Percentiles rank a stretch among this genome's conserved stretches.
Evolutionary conservation across 2,888 invertebrate species (phyloP).

Genomic region (Hipparchia semele): DNA sequence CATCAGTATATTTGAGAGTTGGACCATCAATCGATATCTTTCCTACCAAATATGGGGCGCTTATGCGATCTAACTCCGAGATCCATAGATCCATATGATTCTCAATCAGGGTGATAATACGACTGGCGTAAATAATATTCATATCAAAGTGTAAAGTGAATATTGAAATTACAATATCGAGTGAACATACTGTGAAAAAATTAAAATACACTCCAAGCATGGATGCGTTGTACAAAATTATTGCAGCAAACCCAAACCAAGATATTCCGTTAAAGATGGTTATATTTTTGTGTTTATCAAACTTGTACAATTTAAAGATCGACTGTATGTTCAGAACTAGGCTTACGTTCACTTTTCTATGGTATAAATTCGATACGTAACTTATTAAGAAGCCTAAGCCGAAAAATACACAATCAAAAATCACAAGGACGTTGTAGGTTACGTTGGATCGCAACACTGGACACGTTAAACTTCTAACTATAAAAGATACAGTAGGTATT

Average conservation of each 20-base stretch:
- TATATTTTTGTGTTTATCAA: not conserved
- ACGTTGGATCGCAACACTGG: not conserved
- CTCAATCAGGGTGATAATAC: conserved; percentile 14
- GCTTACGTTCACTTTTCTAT: conserved; percentile 1
- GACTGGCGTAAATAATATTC: conserved; percentile 3
- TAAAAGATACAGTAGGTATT: not conserved
- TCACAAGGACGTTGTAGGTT: not conserved
- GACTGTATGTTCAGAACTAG: conserved; percentile 10
- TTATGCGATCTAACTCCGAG: conserved; percentile 1
- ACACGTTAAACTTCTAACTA: not conserved
- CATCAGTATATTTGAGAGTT: not conserved
- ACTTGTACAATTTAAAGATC: conserved; percentile 12
- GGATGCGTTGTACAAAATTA: not conserved
- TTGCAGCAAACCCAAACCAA: conserved; percentile 2
- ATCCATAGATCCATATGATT: conserved; percentile 11
- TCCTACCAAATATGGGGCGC: not conserved
- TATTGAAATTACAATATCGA: not conserved
- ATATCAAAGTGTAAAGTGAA: conserved; percentile 2
- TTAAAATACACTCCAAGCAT: not conserved
- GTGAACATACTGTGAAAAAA: not conserved
- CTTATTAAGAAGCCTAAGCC: not conserved
- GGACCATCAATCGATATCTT: not conserved
- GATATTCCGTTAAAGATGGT: not conserved
- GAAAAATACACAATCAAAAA: not conserved
- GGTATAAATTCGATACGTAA: conserved; percentile 3